phyloP scores from a whole-genome alignment of 2,888 invertebrate species.

The Tachina fera region DNA sequence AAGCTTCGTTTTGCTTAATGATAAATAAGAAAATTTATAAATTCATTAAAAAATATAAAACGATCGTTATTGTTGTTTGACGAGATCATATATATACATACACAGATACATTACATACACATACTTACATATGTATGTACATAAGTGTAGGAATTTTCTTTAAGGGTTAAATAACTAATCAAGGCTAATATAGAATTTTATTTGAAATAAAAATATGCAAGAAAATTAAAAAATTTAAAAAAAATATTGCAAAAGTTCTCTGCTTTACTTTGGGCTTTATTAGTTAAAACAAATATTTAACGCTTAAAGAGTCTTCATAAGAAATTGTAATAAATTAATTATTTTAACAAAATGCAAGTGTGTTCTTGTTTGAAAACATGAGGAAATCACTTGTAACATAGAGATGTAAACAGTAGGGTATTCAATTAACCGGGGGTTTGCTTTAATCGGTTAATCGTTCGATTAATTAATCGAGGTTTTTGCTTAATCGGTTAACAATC shows the following conservation, averaged over 20 bases:
- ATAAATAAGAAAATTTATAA: slow-evolving; percentile 36
- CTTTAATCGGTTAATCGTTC: too few relatives aligned
- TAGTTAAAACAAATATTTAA: background rate
- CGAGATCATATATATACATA: background rate
- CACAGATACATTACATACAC: too few relatives aligned
- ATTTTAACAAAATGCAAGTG: background rate
- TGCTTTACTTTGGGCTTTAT: background rate
- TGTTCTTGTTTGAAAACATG: background rate
- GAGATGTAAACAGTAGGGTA: background rate
- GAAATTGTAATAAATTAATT: background rate
- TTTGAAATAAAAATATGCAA: too few relatives aligned
- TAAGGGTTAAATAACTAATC: slow-evolving; percentile 20
- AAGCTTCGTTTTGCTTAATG: slow-evolving; percentile 34
- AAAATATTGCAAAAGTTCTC: slow-evolving; percentile 4
- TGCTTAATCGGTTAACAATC: too few relatives aligned
- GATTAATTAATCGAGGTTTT: too few relatives aligned
- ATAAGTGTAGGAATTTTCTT: background rate
- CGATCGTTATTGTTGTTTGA: slow-evolving; percentile 25
- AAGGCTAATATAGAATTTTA: slow-evolving; percentile 25
- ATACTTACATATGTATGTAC: too few relatives aligned
- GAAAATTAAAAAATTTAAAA: too few relatives aligned
- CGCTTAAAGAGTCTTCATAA: background rate
- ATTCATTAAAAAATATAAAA: slow-evolving; percentile 4
- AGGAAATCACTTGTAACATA: slow-evolving; percentile 1
- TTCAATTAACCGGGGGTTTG: too few relatives aligned